phyloP scores from a whole-genome alignment of 53 echinoderm and acorn worm genomes.

The Paracentrotus lividus region DNA sequence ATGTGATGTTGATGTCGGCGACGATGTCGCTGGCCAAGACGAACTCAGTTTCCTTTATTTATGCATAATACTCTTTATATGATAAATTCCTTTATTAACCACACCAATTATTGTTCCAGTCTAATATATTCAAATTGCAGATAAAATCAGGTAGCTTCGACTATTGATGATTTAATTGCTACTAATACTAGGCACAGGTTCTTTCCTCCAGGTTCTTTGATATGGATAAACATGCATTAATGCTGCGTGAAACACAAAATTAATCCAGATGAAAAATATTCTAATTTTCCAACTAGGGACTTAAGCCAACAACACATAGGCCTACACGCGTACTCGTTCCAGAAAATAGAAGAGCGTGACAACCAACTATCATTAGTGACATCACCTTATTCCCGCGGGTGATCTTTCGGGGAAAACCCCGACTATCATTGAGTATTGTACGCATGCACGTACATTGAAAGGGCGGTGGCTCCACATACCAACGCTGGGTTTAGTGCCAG shows the following conservation, averaged over 20 bases:
- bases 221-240: not conserved
- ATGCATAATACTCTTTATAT: not conserved
- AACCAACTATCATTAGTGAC: not conserved
- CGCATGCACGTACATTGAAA: slow-evolving; percentile 46
- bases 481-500: not conserved
- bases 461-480: not conserved
- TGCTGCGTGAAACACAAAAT: not conserved
- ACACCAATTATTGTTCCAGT: not conserved
- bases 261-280: not conserved
- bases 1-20: too few species aligned
- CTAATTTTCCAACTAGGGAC: not conserved
- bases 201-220: not conserved
- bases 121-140: not conserved
- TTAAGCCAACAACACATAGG: too few species aligned
- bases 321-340: slow-evolving; percentile 1
- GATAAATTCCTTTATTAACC: not conserved
- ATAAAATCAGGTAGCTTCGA: too few species aligned
- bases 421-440: slow-evolving; percentile 6
- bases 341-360: not conserved
- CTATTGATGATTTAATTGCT: too few species aligned
- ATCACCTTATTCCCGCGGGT: slow-evolving; percentile 7
- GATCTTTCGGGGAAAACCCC: slow-evolving; percentile 14
- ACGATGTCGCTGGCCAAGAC: too few species aligned
- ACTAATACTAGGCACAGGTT: too few species aligned
- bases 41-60: not conserved